Evolutionary conservation across 2,888 invertebrate genomes (phyloP).

Genomic region (Nowickia ferox): DNA sequence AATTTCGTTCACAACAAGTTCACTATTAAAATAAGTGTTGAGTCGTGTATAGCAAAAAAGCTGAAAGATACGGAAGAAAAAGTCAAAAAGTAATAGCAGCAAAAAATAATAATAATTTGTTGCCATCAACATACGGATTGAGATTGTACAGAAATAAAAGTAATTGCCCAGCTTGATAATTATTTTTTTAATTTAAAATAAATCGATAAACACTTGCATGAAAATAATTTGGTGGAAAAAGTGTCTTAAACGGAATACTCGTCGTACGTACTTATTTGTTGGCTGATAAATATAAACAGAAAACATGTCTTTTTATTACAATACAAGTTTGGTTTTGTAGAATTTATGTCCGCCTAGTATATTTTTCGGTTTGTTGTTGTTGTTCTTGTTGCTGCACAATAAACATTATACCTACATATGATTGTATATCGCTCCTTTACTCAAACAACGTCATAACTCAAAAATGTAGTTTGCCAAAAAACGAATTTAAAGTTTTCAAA

Average conservation of each 20-base stretch:
- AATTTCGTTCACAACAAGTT: slow-evolving; percentile 48
- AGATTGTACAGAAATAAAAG: slow-evolving; percentile 10
- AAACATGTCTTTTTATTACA: neutral
- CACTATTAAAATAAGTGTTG: slow-evolving; percentile 57
- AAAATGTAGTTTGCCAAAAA: no score
- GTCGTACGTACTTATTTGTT: neutral
- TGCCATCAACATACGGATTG: slow-evolving; percentile 6
- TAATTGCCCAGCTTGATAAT: neutral
- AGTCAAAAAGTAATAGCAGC: slow-evolving; percentile 6
- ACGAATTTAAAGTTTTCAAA: no score
- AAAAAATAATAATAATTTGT: slow-evolving; percentile 31
- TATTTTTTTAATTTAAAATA: no score
- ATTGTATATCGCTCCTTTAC: no score
- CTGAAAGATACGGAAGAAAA: slow-evolving; percentile 59
- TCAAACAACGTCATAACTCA: no score
- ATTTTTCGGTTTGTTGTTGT: neutral
- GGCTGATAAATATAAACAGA: neutral
- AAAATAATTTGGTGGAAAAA: neutral
- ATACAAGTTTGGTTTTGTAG: neutral
- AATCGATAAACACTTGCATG: no score
- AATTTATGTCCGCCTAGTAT: neutral
- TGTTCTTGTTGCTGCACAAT: neutral
- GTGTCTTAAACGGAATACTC: neutral
- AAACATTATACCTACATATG: neutral
- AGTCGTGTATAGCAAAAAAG: slow-evolving; percentile 33